These are phyloP conservation scores for Anoplolepis gracilipes DNA, from an alignment of 1,140 invertebrate genomes.

Conservation along the genomic window DNA sequence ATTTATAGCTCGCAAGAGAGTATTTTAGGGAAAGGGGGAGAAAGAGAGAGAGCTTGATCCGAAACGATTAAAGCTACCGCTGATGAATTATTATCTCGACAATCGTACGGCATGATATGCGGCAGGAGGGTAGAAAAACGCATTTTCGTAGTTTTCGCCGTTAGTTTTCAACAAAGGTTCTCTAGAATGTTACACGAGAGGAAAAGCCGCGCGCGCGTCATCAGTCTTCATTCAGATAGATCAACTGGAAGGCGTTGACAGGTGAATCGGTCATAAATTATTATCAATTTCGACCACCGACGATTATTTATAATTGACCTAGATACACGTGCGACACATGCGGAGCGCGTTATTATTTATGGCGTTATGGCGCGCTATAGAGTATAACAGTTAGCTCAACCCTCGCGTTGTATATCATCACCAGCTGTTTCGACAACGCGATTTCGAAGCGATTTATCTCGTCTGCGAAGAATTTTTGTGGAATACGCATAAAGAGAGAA, in stretches of 20 bases:
- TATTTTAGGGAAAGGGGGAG: background rate
- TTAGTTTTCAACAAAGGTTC: slow-evolving; percentile 45
- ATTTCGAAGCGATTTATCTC: slow-evolving; percentile 27
- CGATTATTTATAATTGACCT: slow-evolving; percentile 62
- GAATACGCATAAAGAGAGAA: background rate
- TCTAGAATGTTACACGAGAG: slow-evolving; percentile 23
- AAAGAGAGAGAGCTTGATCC: background rate
- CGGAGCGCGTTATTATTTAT: slow-evolving; percentile 54
- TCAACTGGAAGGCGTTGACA: slow-evolving; percentile 48
- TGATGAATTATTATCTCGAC: slow-evolving; percentile 59
- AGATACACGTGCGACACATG: slow-evolving; percentile 49
- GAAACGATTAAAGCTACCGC: slow-evolving; percentile 38
- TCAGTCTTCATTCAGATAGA: slow-evolving; percentile 60
- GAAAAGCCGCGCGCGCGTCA: slow-evolving; percentile 18
- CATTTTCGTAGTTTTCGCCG: slow-evolving; percentile 13
- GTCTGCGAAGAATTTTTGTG: background rate
- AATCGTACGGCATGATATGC: slow-evolving; percentile 19
- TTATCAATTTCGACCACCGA: slow-evolving; percentile 51
- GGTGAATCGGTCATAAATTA: slow-evolving; percentile 58
- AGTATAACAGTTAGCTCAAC: slow-evolving; percentile 9
- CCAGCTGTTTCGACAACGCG: slow-evolving; percentile 30
- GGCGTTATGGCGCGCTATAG: slow-evolving; percentile 17
- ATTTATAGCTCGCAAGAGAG: slow-evolving; percentile 31
- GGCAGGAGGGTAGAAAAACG: background rate
- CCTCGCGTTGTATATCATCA: background rate